Percentiles rank a stretch among this genome's conserved stretches.
These are phyloP conservation scores for Ptychodera flava DNA, from an alignment of 35 echinoderm and acorn worm genomes.

Conservation along the genomic window DNA sequence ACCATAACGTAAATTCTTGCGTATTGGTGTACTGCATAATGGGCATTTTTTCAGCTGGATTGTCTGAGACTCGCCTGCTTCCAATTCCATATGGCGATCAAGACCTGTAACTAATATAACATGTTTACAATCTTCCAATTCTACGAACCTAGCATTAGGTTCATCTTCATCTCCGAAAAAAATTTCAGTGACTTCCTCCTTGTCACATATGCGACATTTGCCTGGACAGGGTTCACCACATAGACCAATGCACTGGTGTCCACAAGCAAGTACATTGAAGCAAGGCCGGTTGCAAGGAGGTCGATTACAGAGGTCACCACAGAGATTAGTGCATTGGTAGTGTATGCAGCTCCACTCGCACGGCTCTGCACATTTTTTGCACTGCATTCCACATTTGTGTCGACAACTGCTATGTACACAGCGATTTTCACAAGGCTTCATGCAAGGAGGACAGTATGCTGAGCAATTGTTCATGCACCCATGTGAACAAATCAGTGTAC, in stretches of 20 bases:
- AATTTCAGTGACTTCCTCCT: slow-evolving; percentile 37
- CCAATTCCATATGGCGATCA: slow-evolving; percentile 62
- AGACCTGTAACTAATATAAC: slow-evolving; percentile 51
- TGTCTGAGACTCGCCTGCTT: background rate
- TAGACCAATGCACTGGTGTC: slow-evolving; percentile 46
- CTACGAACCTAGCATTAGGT: slow-evolving; percentile 35
- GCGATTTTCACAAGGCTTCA: slow-evolving; percentile 37
- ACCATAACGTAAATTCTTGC: slow-evolving; percentile 62
- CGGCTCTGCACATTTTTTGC: slow-evolving; percentile 32
- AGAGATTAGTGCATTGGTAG: slow-evolving; percentile 17
- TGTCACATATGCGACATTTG: slow-evolving; percentile 39
- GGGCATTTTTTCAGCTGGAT: slow-evolving; percentile 34
- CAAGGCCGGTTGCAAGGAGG: slow-evolving; percentile 37
- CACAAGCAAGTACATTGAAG: slow-evolving; percentile 20
- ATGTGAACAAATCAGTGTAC: slow-evolving; percentile 58
- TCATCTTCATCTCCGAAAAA: slow-evolving; percentile 72
- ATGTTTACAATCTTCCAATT: slow-evolving; percentile 74
- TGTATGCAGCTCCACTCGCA: slow-evolving; percentile 56
- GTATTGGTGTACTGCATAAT: slow-evolving; percentile 45
- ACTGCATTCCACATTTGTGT: slow-evolving; percentile 33
- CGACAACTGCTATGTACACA: slow-evolving; percentile 50
- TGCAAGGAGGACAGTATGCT: slow-evolving; percentile 50
- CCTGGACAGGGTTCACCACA: slow-evolving; percentile 77
- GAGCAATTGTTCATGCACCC: slow-evolving; percentile 37
- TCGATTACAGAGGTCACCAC: slow-evolving; percentile 38